Percentiles rank a stretch among this genome's conserved stretches.
Conservation (phyloP, 2,113 vertebrate species). For the Leptocoma aspasia region DNA sequence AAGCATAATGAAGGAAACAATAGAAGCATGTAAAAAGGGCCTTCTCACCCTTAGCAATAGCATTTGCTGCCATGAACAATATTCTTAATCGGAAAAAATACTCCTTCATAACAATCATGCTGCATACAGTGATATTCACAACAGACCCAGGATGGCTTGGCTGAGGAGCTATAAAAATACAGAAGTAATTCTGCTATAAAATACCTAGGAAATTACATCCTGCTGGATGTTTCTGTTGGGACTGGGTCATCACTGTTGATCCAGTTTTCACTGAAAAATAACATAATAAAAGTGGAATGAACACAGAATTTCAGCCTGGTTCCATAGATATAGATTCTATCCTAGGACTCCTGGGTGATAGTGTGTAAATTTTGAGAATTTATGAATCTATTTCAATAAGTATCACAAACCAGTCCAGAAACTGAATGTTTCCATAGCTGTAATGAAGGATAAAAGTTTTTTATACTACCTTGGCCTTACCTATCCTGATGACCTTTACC, state of each 20-base stretch:
- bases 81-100: background rate
- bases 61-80: conserved; percentile 19
- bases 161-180: background rate
- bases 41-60: background rate
- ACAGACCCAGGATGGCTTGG: background rate
- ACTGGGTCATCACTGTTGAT: background rate
- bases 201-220: conserved; percentile 13
- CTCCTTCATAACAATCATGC: background rate
- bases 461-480: background rate
- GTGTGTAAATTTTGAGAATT: background rate
- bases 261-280: conserved; percentile 3
- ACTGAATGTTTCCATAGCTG: background rate
- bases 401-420: background rate
- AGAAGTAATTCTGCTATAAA: conserved; percentile 26
- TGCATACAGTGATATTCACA: background rate
- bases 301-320: background rate
- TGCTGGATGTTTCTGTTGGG: background rate
- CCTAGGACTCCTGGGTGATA: background rate
- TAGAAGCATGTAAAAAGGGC: background rate
- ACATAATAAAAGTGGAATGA: background rate
- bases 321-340: background rate
- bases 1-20: conserved; percentile 26
- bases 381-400: background rate
- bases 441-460: background rate
- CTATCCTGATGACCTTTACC: background rate